A percentile compares a stretch with the other conserved stretches of the same genome.
Evolutionary conservation across 1,140 invertebrate genomes (phyloP).

Genomic region (Drosophila mojavensis): DNA sequence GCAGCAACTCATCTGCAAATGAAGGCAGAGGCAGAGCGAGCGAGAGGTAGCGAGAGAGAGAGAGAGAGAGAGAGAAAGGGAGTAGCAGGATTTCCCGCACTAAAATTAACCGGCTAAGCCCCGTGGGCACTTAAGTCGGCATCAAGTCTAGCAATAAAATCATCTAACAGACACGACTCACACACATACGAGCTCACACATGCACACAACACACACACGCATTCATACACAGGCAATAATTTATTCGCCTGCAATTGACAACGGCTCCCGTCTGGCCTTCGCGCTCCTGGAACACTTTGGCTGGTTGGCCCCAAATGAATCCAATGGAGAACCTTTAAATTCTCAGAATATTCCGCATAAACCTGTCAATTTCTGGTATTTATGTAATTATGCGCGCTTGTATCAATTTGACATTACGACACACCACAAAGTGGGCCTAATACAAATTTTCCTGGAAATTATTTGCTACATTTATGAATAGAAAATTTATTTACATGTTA

Average conservation of each 20-base stretch:
- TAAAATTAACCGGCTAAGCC: slow-evolving; percentile 72
- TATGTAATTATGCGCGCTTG: neutral
- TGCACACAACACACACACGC: neutral
- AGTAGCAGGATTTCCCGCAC: slow-evolving; percentile 24
- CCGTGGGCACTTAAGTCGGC: slow-evolving; percentile 62
- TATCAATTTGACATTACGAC: neutral
- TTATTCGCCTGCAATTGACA: slow-evolving; percentile 35
- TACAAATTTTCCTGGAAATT: too few species aligned
- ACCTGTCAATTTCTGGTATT: neutral
- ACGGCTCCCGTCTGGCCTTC: neutral
- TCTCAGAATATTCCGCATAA: neutral
- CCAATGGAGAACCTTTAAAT: slow-evolving; percentile 2
- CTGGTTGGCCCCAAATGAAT: neutral
- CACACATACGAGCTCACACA: neutral
- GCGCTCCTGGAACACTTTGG: neutral
- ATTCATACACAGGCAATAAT: slow-evolving; percentile 8
- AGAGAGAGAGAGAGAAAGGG: neutral
- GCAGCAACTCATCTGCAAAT: slow-evolving; percentile 13
- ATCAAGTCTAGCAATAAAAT: slow-evolving; percentile 73
- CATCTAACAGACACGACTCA: slow-evolving; percentile 21
- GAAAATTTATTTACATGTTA: too few species aligned
- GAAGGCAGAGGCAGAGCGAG: neutral
- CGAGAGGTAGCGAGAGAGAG: neutral
- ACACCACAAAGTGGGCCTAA: neutral
- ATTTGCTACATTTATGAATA: too few species aligned